Conservation (phyloP, 2,113 vertebrate genomes). For the Indicator indicator region DNA sequence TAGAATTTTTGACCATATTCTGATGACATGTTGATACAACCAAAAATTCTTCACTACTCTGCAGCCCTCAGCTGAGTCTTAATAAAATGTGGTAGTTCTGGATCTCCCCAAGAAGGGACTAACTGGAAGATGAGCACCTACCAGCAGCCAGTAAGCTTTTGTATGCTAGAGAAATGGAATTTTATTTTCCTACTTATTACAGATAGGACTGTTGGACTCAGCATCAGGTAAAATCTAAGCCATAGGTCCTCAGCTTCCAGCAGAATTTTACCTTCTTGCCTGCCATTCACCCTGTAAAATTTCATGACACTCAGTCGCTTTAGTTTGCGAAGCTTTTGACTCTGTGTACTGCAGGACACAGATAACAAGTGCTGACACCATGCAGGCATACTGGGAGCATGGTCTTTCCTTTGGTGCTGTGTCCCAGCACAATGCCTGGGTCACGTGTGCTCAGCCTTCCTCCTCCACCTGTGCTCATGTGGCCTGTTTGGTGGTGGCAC, state of each 20-base stretch:
- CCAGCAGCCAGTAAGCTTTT: neutral
- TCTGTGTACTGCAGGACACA: neutral
- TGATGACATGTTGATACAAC: conserved; percentile 28
- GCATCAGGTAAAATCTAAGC: conserved; percentile 52
- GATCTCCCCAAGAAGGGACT: conserved; percentile 10
- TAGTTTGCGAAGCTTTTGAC: neutral
- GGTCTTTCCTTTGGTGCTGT: neutral
- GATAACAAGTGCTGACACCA: neutral
- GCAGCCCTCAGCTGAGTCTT: neutral
- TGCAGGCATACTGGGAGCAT: neutral
- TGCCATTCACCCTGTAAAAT: neutral
- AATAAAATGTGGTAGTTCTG: conserved; percentile 21
- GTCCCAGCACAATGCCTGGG: neutral
- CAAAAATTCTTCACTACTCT: conserved; percentile 26
- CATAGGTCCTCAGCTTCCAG: conserved; percentile 51
- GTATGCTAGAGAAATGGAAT: conserved; percentile 17
- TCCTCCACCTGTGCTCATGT: neutral
- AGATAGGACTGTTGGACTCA: conserved; percentile 14
- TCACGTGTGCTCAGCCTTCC: neutral
- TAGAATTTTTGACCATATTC: conserved; percentile 13
- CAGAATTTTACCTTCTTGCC: neutral
- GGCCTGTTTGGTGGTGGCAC: neutral
- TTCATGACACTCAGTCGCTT: neutral
- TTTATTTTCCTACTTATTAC: conserved; percentile 43
- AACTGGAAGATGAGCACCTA: conserved; percentile 27